Evolutionary conservation across 2,113 vertebrate genomes (phyloP).

Genomic region (Malurus alboscapulatus): DNA sequence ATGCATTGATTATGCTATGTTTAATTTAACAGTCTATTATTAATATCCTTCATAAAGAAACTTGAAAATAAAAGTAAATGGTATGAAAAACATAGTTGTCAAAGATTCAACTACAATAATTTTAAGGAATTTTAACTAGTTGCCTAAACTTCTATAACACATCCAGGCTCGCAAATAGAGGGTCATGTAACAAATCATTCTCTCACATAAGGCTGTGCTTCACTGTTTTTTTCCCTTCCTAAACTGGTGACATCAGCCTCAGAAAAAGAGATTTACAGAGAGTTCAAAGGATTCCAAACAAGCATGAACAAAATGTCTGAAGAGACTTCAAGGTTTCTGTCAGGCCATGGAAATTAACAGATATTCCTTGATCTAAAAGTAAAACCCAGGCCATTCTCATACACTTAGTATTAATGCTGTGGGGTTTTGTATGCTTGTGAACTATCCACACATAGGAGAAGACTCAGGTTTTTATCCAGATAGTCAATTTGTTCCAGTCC

Average conservation of each 20-base stretch:
- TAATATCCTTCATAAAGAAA: constrained; percentile 21
- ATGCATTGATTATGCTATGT: background rate
- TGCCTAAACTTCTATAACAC: background rate
- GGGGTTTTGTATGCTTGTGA: background rate
- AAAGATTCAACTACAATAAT: constrained; percentile 22
- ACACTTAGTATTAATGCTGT: background rate
- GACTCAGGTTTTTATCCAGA: background rate
- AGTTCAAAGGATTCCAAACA: constrained; percentile 53
- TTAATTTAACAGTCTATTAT: constrained; percentile 41
- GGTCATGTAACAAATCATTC: constrained; percentile 10
- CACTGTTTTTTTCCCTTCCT: background rate
- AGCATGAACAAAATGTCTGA: constrained; percentile 40
- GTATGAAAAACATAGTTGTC: background rate
- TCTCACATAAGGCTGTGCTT: constrained; percentile 16
- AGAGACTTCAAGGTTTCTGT: constrained; percentile 20
- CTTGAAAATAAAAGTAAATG: constrained; percentile 32
- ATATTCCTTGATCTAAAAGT: constrained; percentile 4
- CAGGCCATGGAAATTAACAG: background rate
- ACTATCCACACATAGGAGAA: background rate
- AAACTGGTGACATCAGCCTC: constrained; percentile 7
- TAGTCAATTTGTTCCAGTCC: constrained; percentile 35
- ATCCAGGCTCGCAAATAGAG: constrained; percentile 9
- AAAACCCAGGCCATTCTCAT: background rate
- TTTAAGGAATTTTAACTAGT: background rate
- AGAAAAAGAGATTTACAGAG: constrained; percentile 18